A percentile compares a stretch with the other conserved stretches of the same genome.
phyloP scores from a whole-genome alignment of 2,888 invertebrate species.

The Teinopalpus imperialis region DNA sequence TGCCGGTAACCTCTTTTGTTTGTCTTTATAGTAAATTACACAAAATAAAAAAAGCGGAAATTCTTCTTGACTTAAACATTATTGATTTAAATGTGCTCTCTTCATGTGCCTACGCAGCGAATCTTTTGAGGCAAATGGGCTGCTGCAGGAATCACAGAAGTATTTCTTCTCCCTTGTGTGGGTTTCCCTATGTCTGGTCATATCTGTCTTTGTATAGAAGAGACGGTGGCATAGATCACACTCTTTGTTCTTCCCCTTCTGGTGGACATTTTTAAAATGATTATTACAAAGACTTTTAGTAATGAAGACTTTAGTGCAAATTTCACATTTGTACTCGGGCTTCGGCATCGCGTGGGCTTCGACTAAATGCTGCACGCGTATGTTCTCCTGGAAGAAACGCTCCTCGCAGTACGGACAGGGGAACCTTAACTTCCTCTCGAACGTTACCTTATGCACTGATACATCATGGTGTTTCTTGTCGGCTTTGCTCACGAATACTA shows the following conservation, averaged over 20 bases:
- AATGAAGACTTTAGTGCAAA: conserved; percentile 59
- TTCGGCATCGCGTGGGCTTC: conserved; percentile 51
- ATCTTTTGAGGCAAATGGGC: conserved; percentile 59
- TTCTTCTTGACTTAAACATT: too few relatives aligned
- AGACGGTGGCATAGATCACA: conserved; percentile 60
- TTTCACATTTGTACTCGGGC: conserved; percentile 54
- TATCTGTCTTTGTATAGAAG: conserved; percentile 65
- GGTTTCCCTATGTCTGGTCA: conserved; percentile 54
- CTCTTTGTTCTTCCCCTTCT: conserved; percentile 61
- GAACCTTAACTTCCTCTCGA: conserved; percentile 49
- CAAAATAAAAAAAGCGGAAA: too few relatives aligned
- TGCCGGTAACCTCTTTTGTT: too few relatives aligned
- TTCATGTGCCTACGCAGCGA: conserved; percentile 58
- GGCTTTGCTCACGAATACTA: conserved; percentile 40
- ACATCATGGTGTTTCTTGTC: conserved; percentile 46
- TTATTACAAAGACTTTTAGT: conserved; percentile 62
- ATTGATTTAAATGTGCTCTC: background rate
- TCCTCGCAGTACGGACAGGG: conserved; percentile 56
- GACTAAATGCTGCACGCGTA: conserved; percentile 48
- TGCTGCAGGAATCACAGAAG: conserved; percentile 51
- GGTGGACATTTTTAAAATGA: conserved; percentile 63
- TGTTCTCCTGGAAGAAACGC: conserved; percentile 56
- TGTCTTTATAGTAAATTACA: too few relatives aligned
- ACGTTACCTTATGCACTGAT: conserved; percentile 37
- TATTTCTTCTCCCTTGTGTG: conserved; percentile 64